Evolutionary conservation across 2,797 vertebrate species (phyloP), one percentile per base, ranked within the genome.

Genomic region (Crenuchus spilurus): DNA sequence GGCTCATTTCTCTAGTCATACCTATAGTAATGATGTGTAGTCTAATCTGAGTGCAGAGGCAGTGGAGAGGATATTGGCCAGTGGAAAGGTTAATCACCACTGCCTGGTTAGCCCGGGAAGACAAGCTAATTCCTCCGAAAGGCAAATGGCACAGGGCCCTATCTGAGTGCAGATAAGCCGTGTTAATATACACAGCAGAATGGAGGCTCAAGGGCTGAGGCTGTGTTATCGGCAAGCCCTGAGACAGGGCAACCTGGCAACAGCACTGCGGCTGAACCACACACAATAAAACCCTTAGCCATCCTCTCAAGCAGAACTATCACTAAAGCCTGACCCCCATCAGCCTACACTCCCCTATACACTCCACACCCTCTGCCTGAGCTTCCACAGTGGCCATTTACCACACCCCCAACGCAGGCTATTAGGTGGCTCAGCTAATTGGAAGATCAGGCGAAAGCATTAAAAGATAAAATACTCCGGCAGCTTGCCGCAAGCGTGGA

Each of bases 171-270:
- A 94, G 94, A 95, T 95, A 95, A 95, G 94, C 92, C 94, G 93
- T 93, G 94, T 94, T 95, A 95, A 95, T 95, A 95, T 94, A 94
- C 94, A 94, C 92, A 93, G 92, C 91, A 94, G 94, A 94, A 95
- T 94, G 90, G 92, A 92, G 90, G 93, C 94, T 95, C 91, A 93
- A 95, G 94, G 93, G 94, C 92, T 93, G 70, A 84, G 80, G 72
- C 70, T 70, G 75, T 89, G 92, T 95, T 95, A 95, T 95, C 94
- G 90, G 92, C 92, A 93, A 94, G 93, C 92, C 93, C 93, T 93
- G 92, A 94, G 93, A 93, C 92, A 94, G 92, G 93, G 90, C 92
- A 93, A 94, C 93, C 92, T 92, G 93, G 92, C 93, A 90, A 92
- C 71, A 78, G 67, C 68, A 63, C 61, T 67, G 92, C 91, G 61